Evolutionary conservation across 2,113 vertebrate genomes (phyloP).

Genomic region (Erpornis zantholeuca): DNA sequence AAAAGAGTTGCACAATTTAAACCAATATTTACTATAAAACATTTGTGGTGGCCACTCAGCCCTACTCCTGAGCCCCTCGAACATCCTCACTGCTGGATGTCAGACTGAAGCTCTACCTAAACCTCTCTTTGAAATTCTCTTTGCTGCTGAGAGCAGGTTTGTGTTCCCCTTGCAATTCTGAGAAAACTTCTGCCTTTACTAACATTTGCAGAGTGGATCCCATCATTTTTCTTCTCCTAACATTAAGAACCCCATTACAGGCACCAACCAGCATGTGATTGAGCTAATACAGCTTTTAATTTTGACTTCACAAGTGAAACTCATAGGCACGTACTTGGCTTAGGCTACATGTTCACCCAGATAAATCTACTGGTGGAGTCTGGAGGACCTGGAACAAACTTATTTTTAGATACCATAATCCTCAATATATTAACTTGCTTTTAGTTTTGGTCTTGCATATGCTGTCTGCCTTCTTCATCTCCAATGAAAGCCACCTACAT

Average conservation of each 20-base stretch:
- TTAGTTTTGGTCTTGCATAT: neutral
- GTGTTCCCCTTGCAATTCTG: neutral
- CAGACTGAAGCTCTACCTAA: neutral
- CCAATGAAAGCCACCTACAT: neutral
- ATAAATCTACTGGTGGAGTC: neutral
- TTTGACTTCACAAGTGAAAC: neutral
- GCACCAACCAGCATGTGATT: neutral
- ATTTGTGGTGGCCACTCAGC: neutral
- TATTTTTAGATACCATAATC: neutral
- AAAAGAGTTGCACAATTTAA: slow-evolving; percentile 47
- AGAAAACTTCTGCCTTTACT: neutral
- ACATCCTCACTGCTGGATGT: neutral
- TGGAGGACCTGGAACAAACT: neutral
- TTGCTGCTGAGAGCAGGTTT: neutral
- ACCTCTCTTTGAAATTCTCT: neutral
- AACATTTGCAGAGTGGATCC: neutral
- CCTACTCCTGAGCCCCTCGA: neutral
- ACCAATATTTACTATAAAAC: slow-evolving; percentile 51
- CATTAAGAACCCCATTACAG: neutral
- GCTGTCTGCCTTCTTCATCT: neutral
- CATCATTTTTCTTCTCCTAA: neutral
- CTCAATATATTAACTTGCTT: neutral
- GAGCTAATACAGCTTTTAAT: neutral
- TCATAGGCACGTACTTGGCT: neutral
- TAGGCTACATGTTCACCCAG: neutral